A percentile compares a stretch with the other conserved stretches of the same genome.
Evolutionary conservation across 2,113 vertebrate species (phyloP).

Genomic region (Capreolus pygargus): DNA sequence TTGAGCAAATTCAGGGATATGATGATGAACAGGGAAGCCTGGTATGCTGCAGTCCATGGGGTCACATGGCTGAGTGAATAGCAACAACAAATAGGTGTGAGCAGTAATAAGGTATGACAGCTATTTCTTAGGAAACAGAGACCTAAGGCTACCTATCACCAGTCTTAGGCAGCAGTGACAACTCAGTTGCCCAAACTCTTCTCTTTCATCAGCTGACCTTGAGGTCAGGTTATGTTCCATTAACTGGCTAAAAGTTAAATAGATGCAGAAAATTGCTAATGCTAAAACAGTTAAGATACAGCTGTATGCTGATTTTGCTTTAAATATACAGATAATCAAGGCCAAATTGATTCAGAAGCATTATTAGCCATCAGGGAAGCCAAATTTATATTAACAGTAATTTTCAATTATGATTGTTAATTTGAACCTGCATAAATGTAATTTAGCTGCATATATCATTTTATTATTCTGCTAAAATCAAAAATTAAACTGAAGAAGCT

Average conservation of each 20-base stretch:
- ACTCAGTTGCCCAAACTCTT: background rate
- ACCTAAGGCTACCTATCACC: background rate
- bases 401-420: background rate
- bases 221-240: background rate
- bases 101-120: background rate
- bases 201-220: background rate
- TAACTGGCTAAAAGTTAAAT: slow-evolving; percentile 1
- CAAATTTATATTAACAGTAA: background rate
- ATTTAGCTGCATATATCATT: background rate
- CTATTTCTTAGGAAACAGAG: background rate
- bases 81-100: background rate
- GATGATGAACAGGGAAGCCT: background rate
- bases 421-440: background rate
- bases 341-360: background rate
- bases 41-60: background rate
- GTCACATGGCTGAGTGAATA: background rate
- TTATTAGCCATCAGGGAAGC: background rate
- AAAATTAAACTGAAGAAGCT: background rate
- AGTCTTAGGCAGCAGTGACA: background rate
- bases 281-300: background rate
- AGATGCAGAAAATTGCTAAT: background rate
- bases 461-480: background rate
- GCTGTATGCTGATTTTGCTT: background rate
- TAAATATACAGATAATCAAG: background rate
- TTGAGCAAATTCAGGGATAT: background rate